These are phyloP conservation scores for Geophilus truncorum DNA, from an alignment of 2,888 invertebrate species.

Conservation along the genomic window DNA sequence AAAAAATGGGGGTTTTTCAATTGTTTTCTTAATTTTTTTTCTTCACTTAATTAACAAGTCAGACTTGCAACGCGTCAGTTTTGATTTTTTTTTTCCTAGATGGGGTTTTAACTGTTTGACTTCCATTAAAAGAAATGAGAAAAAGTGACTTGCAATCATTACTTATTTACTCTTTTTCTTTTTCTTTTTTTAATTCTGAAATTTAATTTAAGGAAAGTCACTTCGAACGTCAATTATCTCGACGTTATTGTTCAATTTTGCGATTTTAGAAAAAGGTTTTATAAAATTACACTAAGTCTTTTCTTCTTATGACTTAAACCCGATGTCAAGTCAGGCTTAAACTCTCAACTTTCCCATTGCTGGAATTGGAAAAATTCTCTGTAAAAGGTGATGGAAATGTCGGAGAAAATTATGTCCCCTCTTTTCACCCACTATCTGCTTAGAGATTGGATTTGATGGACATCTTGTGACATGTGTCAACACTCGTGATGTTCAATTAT, in stretches of 20 bases:
- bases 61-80: neutral
- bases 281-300: neutral
- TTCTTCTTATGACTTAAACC: too few relatives aligned
- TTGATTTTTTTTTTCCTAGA: neutral
- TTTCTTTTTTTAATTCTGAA: too few relatives aligned
- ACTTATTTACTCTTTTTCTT: neutral
- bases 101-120: neutral
- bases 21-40: neutral
- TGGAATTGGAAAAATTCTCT: neutral
- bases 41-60: neutral
- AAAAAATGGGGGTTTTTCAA: neutral
- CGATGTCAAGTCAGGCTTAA: too few relatives aligned
- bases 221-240: neutral
- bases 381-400: neutral
- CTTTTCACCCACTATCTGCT: neutral
- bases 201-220: neutral
- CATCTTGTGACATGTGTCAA: neutral
- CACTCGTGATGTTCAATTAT: constrained; percentile 5
- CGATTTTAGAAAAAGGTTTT: too few relatives aligned
- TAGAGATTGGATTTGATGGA: neutral
- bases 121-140: neutral
- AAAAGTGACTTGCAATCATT: neutral
- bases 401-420: neutral
- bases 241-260: neutral
- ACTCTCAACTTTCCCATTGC: neutral